A percentile compares a stretch with the other conserved stretches of the same genome.
Conservation (phyloP, 2,888 invertebrate species). For the Chymomyza caudatula region DNA sequence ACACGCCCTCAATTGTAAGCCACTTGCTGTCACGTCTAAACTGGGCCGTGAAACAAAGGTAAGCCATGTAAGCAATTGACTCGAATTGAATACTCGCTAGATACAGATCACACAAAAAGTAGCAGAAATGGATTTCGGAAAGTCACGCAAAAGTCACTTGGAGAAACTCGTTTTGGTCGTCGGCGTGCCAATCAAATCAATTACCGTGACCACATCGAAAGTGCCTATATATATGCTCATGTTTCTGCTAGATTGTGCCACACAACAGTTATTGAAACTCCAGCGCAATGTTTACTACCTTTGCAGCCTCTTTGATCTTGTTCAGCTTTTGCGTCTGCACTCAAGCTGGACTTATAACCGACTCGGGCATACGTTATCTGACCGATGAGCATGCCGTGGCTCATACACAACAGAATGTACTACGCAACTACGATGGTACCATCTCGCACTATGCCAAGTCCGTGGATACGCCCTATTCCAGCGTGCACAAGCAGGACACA, state of each 20-base stretch:
- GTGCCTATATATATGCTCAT: slow-evolving; percentile 44
- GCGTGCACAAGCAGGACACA: slow-evolving; percentile 81
- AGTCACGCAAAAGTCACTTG: slow-evolving; percentile 59
- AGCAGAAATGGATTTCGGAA: slow-evolving; percentile 66
- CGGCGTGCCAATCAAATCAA: background rate
- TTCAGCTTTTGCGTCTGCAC: slow-evolving; percentile 69
- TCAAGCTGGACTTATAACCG: slow-evolving; percentile 80
- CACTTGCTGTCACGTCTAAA: slow-evolving; percentile 46
- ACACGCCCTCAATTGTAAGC: slow-evolving; percentile 51
- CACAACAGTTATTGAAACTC: slow-evolving; percentile 54
- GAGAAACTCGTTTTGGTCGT: slow-evolving; percentile 28
- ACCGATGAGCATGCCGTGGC: slow-evolving; percentile 73
- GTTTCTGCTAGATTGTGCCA: slow-evolving; percentile 3
- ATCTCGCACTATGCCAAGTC: slow-evolving; percentile 81
- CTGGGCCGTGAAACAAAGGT: background rate
- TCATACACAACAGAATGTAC: slow-evolving; percentile 80
- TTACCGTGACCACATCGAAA: slow-evolving; percentile 1
- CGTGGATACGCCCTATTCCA: slow-evolving; percentile 81
- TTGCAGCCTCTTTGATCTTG: slow-evolving; percentile 79
- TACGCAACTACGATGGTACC: slow-evolving; percentile 80
- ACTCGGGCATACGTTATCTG: slow-evolving; percentile 44
- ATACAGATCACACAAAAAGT: slow-evolving; percentile 9
- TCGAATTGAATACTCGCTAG: background rate
- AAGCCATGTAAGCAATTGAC: background rate
- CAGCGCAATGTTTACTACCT: slow-evolving; percentile 78